Evolutionary conservation across 2,797 vertebrate genomes (phyloP), one percentile per base, ranked within the genome.

Genomic region (Sorex maritimensis): DNA sequence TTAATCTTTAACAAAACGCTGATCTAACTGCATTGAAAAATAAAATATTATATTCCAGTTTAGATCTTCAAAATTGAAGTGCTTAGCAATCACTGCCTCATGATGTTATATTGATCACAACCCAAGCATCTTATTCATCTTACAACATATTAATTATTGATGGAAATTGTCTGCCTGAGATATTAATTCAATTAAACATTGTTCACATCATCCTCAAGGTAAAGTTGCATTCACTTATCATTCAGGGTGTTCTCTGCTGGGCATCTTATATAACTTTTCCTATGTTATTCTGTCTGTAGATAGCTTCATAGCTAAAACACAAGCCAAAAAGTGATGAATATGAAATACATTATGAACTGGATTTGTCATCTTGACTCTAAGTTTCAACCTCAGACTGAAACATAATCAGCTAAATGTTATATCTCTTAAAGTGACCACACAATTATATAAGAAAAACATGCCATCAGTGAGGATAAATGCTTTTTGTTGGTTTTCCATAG

Each of bases 121-220:
- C 12, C 55, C 84, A 69, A 26, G 46, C 84, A 14, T n/a, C 49
- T 72, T 55, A 94, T 77, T 79, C 81, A 94, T 14, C 21, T 10
- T 17, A 38, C 24, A 80, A 38, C 71, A 28, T 79, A 89, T 92
- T 92, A 88, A 96, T 96, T 92, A 95, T 92, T 94, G 91, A 95
- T 86, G 63, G 46, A 86, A 93, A 94, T 75, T 52, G 13, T 83
- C 85, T 90, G 52, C 69, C 92, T 88, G 74, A 71, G 49, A 63
- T 75, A 90, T 61, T 89, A 87, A 93, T 89, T 89, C 74, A 89
- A 30, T 87, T 86, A 88, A 41, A 44, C 1, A 6, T 19, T 61
- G 38, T 17, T 86, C 49, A 49, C 69, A 68, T 81, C 19, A 5
- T 38, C 8, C 10, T 55, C 30, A 3, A 0, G 2, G 26, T 55